Evolutionary conservation across 2,888 invertebrate genomes (phyloP).

Genomic region (Urechis unicinctus): DNA sequence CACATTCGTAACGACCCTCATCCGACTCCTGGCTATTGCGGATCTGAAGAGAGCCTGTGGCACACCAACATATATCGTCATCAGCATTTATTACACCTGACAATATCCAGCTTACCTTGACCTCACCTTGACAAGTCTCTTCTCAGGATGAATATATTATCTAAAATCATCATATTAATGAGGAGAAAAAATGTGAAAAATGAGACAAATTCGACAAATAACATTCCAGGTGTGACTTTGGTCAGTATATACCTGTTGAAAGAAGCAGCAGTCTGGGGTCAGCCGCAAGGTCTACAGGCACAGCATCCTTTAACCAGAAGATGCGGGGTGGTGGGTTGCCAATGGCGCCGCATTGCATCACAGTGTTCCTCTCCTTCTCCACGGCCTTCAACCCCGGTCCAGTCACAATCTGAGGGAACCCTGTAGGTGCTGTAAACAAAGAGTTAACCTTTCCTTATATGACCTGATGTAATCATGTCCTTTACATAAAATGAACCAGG

Average conservation of each 20-base stretch:
- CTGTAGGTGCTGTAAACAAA: constrained; percentile 64
- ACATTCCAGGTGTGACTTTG: too few relatives aligned
- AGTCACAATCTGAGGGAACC: constrained; percentile 84
- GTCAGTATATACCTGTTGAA: constrained; percentile 13
- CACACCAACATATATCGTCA: too few relatives aligned
- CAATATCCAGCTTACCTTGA: too few relatives aligned
- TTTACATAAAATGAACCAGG: too few relatives aligned
- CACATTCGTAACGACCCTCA: constrained; percentile 93
- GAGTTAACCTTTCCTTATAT: background rate
- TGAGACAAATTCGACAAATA: too few relatives aligned
- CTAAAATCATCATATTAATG: too few relatives aligned
- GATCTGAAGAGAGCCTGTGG: constrained; percentile 76
- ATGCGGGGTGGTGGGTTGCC: constrained; percentile 75
- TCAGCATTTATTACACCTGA: too few relatives aligned
- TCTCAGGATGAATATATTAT: too few relatives aligned
- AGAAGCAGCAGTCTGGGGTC: constrained; percentile 36
- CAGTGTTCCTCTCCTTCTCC: constrained; percentile 87
- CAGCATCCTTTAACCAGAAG: constrained; percentile 86
- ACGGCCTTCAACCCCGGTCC: constrained; percentile 89
- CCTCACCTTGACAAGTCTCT: too few relatives aligned
- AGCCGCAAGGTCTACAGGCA: constrained; percentile 67
- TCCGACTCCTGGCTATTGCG: constrained; percentile 83
- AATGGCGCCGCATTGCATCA: constrained; percentile 79
- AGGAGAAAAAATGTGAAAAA: too few relatives aligned
- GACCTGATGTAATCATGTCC: too few relatives aligned